phyloP scores from a whole-genome alignment of 1,140 invertebrate genomes.

The Brachystomella parvula region DNA sequence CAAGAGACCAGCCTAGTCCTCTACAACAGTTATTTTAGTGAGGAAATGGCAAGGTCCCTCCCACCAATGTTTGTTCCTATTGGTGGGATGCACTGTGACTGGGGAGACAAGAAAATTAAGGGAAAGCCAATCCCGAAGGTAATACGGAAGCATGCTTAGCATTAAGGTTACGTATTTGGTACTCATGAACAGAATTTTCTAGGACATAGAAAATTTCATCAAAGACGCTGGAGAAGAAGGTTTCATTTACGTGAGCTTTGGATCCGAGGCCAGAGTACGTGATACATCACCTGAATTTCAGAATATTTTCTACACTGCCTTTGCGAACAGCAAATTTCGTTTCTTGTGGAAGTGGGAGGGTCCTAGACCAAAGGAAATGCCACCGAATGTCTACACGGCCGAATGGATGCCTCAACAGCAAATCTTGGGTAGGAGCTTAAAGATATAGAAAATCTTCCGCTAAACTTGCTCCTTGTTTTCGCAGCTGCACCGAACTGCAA shows the following conservation, averaged over 20 bases:
- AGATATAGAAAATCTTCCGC: neutral
- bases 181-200: neutral
- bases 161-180: neutral
- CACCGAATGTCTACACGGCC: slow-evolving; percentile 28
- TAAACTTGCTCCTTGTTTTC: neutral
- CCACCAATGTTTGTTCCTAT: slow-evolving; percentile 55
- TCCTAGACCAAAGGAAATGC: slow-evolving; percentile 14
- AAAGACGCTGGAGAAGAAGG: slow-evolving; percentile 4
- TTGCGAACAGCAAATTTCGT: slow-evolving; percentile 15
- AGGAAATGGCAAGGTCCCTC: slow-evolving; percentile 47
- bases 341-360: slow-evolving; percentile 38
- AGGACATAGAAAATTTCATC: slow-evolving; percentile 45
- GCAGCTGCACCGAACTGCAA: slow-evolving; percentile 41
- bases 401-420: slow-evolving; percentile 37
- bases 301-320: slow-evolving; percentile 21
- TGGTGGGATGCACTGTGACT: slow-evolving; percentile 48
- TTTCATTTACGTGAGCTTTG: slow-evolving; percentile 25
- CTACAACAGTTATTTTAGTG: slow-evolving; percentile 49
- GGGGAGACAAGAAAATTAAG: neutral
- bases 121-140: slow-evolving; percentile 22
- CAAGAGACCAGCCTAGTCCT: slow-evolving; percentile 45
- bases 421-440: slow-evolving; percentile 31
- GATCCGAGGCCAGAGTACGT: neutral
- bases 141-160: neutral
- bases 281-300: slow-evolving; percentile 5